A percentile compares a stretch with the other conserved stretches of the same genome.
Conservation (phyloP, 2,888 invertebrate genomes). For the Drosophila lacicola region DNA sequence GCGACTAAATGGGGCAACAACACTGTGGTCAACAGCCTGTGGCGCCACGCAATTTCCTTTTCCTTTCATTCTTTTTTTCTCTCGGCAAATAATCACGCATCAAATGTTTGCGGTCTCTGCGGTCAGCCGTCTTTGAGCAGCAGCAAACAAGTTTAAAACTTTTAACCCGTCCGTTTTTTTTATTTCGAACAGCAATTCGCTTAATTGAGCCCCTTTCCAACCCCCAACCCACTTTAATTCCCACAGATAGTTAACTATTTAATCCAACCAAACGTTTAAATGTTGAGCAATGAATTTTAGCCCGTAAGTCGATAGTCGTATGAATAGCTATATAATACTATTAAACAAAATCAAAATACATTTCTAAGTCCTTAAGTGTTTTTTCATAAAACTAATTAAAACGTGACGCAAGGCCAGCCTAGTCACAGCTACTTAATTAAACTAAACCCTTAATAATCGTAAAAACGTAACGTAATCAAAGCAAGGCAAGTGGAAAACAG, state of each 20-base stretch:
- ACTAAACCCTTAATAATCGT: constrained; percentile 43
- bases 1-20: constrained; percentile 43
- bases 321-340: constrained; percentile 45
- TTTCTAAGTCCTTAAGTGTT: constrained; percentile 79
- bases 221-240: constrained; percentile 8
- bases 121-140: constrained; percentile 58
- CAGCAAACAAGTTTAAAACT: constrained; percentile 27
- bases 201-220: constrained; percentile 18
- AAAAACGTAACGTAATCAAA: constrained; percentile 28
- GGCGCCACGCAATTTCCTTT: constrained; percentile 2
- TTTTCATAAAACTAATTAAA: constrained; percentile 61
- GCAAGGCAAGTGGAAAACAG: constrained; percentile 8
- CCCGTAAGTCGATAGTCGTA: constrained; percentile 30
- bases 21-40: constrained; percentile 34
- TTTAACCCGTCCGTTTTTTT: constrained; percentile 20
- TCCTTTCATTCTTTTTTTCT: constrained; percentile 4
- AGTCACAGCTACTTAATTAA: constrained; percentile 43
- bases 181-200: constrained; percentile 8
- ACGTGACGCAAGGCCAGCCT: constrained; percentile 52
- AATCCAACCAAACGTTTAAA: constrained; percentile 41
- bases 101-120: constrained; percentile 71
- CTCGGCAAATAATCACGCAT: constrained; percentile 64
- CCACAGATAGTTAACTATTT: constrained; percentile 35
- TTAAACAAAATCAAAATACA: constrained; percentile 76
- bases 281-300: constrained; percentile 36